These are phyloP conservation scores for Rallus crepitans DNA, from an alignment of 2,797 vertebrate species.

Conservation along the genomic window DNA sequence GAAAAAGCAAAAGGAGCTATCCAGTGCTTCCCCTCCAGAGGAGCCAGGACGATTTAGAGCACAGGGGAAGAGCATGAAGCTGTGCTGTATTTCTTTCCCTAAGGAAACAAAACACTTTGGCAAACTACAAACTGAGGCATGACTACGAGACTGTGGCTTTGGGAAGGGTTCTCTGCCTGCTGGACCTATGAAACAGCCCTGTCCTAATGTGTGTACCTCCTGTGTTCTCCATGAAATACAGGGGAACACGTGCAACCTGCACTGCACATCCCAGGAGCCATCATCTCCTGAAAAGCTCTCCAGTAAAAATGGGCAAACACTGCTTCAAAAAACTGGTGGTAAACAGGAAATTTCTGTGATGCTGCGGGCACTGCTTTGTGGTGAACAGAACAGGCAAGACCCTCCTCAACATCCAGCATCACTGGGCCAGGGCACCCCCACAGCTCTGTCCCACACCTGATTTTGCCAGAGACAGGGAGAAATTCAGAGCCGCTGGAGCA, in stretches of 20 bases:
- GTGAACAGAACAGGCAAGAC: not conserved
- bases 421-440: not conserved
- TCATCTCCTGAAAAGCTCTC: not conserved
- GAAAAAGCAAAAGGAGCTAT: not conserved
- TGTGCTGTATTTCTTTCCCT: not conserved
- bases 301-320: not conserved
- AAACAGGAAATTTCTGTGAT: fast-evolving
- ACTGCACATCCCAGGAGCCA: not conserved
- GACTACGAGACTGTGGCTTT: not conserved
- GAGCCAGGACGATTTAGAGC: not conserved
- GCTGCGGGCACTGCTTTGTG: fast-evolving
- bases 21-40: not conserved
- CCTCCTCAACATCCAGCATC: not conserved
- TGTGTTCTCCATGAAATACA: not conserved
- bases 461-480: not conserved
- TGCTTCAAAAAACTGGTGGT: not conserved
- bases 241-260: not conserved
- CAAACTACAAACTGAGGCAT: not conserved
- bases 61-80: conserved; percentile 7
- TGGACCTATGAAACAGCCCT: not conserved
- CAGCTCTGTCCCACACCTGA: not conserved
- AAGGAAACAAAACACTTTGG: not conserved
- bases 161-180: not conserved
- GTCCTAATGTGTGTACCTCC: fast-evolving
- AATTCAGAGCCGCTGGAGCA: not conserved